Base-by-base conservation (phyloP, 2,797 vertebrate species). In the Coilia nasus region DNA sequence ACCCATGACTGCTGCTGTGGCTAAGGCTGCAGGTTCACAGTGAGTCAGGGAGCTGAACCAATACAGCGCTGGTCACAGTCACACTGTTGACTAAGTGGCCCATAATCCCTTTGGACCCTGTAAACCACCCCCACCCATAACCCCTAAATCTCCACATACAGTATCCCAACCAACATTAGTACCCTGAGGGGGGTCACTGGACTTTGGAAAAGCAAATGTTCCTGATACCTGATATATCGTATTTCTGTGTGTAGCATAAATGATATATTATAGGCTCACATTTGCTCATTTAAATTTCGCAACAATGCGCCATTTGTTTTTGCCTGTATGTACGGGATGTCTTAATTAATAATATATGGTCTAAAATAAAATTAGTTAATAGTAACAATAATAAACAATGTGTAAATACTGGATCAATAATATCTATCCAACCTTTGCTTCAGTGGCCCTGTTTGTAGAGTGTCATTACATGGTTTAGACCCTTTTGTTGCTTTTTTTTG, bases 1-100 rank as follows among this genome's bases (percentile, higher is more conserved):
- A 44, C 84, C 46, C 91, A 88, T 91, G 75, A 25, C 50, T 44
- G 35, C 35, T 9, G 67, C 67, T 14, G 5, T 19, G 35, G 31
- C 6, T 10, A 2, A 7, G 31, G 31, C 71, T 21, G 35, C 54
- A 59, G 81, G 23, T 35, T 46, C 82, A 41, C 35, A 64, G 50
- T 10, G 50, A 54, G 50, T 54, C 50, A 54, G 50, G 2, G 35
- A 41, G 35, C 35, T 31, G 17, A 31, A 71, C 11, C 62, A 25
- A 28, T 23, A 11, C 62, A 54, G 6, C 50, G 10, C 50, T 54
- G 50, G 50, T 12, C 62, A 64, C 62, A 64, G 62, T 35, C 14
- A 0, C 12, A 75, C 71, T 78, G 71, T 7, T 78, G 9, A 0
- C 71, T 14, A 21, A 6, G 6, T 64, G 71, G 2, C 64, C 14